Conservation (phyloP, 2,113 vertebrate species). For the Octodon degus region DNA sequence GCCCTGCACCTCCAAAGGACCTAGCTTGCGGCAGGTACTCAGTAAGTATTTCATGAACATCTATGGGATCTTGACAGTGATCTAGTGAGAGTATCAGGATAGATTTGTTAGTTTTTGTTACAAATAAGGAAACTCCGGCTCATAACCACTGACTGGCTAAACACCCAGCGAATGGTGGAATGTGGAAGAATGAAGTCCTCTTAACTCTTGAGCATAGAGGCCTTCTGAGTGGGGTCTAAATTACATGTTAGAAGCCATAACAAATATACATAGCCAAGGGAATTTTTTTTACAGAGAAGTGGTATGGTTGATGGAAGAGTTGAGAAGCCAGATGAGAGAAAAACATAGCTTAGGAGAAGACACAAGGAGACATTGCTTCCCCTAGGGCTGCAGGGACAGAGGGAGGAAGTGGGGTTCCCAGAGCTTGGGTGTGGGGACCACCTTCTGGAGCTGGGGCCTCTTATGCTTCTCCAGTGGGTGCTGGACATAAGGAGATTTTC, state of each 20-base stretch:
- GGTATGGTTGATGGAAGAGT: neutral
- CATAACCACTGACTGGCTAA: neutral
- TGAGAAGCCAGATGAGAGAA: neutral
- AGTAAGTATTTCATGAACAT: neutral
- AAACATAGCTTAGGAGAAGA: neutral
- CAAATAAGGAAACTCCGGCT: slow-evolving; percentile 23
- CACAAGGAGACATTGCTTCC: neutral
- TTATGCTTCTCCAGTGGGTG: neutral
- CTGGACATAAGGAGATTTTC: neutral
- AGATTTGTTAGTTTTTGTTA: neutral
- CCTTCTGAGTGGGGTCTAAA: neutral
- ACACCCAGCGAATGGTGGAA: neutral
- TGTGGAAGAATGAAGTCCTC: neutral
- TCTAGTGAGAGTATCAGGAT: neutral
- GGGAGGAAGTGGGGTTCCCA: too few relatives aligned
- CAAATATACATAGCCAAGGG: neutral
- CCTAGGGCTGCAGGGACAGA: neutral
- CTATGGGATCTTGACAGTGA: neutral
- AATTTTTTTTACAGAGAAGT: neutral
- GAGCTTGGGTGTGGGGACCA: neutral
- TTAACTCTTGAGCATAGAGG: neutral
- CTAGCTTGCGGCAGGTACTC: neutral
- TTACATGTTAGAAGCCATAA: neutral
- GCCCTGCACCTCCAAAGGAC: too few relatives aligned
- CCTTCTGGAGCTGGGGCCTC: neutral